Conservation (phyloP, 2,888 invertebrate species). For the Sarcophaga caerulescens region DNA sequence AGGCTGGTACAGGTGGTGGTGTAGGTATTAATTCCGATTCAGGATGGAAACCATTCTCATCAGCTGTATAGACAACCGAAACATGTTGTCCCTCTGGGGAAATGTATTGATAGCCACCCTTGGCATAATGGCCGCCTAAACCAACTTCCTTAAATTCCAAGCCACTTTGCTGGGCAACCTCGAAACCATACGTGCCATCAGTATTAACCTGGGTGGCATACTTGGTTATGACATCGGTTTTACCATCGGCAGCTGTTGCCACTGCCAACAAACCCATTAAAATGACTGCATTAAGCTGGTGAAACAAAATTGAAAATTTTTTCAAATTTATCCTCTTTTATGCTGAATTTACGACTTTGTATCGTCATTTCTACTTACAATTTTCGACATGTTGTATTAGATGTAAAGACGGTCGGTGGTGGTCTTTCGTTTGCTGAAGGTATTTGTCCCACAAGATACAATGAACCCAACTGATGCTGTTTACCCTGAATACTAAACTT, state of each 20-base stretch:
- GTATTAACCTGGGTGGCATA: constrained; percentile 68
- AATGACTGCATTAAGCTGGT: constrained; percentile 18
- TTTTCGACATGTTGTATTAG: constrained; percentile 56
- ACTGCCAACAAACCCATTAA: neutral
- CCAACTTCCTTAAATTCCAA: constrained; percentile 83
- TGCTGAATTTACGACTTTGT: constrained; percentile 21
- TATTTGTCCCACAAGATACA: constrained; percentile 33
- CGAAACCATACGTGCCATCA: constrained; percentile 81
- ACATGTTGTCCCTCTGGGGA: constrained; percentile 77
- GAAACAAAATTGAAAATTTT: neutral
- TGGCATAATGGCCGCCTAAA: constrained; percentile 81
- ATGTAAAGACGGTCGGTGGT: neutral
- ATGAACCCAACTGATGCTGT: constrained; percentile 65
- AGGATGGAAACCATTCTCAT: constrained; percentile 77
- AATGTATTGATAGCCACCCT: constrained; percentile 71
- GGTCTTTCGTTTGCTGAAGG: neutral
- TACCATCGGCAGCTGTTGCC: constrained; percentile 64
- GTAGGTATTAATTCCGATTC: constrained; percentile 76
- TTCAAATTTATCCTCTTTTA: neutral
- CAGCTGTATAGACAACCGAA: constrained; percentile 74
- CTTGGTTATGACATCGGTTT: constrained; percentile 56
- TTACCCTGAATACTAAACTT: constrained; percentile 63
- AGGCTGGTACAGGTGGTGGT: constrained; percentile 77
- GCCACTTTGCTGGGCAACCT: constrained; percentile 83
- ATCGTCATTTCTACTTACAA: constrained; percentile 54